Percentiles rank a stretch among this genome's conserved stretches.
Evolutionary conservation across 2,797 vertebrate genomes (phyloP).

Genomic region (Siniperca scherzeri): DNA sequence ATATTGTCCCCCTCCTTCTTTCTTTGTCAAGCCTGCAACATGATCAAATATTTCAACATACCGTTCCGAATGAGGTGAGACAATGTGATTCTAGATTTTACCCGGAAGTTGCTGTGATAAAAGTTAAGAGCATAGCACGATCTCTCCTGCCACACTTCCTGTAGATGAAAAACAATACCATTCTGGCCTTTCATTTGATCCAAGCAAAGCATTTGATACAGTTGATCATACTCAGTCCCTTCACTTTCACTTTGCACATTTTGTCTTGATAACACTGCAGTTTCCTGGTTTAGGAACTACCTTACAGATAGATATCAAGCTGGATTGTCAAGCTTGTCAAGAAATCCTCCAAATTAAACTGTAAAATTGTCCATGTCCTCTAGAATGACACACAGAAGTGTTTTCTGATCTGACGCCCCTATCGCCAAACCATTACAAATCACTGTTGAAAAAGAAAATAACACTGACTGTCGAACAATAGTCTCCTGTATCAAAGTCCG

Average conservation of each 20-base stretch:
- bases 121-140: neutral
- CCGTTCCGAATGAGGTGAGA: neutral
- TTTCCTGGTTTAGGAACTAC: neutral
- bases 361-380: neutral
- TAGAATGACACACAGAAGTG: neutral
- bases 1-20: neutral
- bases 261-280: neutral
- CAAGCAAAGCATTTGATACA: neutral
- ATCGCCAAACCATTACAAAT: neutral
- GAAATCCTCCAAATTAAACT: neutral
- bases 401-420: neutral
- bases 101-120: neutral
- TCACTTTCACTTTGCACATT: neutral
- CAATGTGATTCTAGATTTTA: neutral
- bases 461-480: too few species aligned
- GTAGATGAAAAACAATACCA: neutral
- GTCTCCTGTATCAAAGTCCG: too few species aligned
- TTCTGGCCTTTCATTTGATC: neutral
- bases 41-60: neutral
- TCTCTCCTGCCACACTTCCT: neutral
- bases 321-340: neutral
- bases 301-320: neutral
- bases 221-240: neutral
- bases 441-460: too few species aligned
- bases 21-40: neutral